phyloP scores from a whole-genome alignment of 2,888 invertebrate genomes.

The Nephrocerus scutellatus region DNA sequence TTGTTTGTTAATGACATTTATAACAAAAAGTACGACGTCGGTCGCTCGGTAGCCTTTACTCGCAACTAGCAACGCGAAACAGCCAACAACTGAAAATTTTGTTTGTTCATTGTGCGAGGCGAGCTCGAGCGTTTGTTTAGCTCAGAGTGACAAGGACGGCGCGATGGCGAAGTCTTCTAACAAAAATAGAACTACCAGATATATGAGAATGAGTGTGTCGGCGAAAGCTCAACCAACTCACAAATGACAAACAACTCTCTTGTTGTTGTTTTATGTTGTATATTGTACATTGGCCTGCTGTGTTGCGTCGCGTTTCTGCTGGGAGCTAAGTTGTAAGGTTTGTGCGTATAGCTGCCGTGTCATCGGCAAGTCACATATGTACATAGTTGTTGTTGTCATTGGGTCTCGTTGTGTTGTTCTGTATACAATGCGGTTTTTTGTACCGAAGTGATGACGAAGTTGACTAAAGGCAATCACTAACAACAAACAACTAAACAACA shows the following conservation, averaged over 20 bases:
- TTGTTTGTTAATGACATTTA: too few relatives aligned
- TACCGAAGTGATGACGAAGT: too few relatives aligned
- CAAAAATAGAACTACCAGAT: too few relatives aligned
- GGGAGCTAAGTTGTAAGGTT: not conserved
- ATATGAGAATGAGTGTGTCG: conserved; percentile 23
- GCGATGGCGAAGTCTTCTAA: too few relatives aligned
- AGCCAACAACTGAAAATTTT: too few relatives aligned
- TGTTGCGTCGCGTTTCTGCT: conserved; percentile 4
- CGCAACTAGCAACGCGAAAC: too few relatives aligned
- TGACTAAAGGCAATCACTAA: too few relatives aligned
- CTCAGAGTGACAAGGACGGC: not conserved
- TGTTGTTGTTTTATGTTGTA: conserved; percentile 17
- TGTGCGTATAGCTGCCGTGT: too few relatives aligned
- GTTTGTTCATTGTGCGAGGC: conserved; percentile 1
- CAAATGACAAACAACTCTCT: conserved; percentile 33
- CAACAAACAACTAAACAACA: too few relatives aligned
- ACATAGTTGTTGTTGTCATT: not conserved
- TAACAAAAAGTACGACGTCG: not conserved
- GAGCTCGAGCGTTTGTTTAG: conserved; percentile 1
- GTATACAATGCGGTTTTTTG: too few relatives aligned
- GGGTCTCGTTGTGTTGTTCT: conserved; percentile 3
- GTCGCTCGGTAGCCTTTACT: not conserved
- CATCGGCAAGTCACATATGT: too few relatives aligned
- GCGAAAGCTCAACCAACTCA: conserved; percentile 29
- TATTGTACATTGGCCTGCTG: conserved; percentile 9